Percentiles rank a stretch among this genome's conserved stretches.
Conservation (phyloP, 1,140 invertebrate genomes). For the Halictus rubicundus region DNA sequence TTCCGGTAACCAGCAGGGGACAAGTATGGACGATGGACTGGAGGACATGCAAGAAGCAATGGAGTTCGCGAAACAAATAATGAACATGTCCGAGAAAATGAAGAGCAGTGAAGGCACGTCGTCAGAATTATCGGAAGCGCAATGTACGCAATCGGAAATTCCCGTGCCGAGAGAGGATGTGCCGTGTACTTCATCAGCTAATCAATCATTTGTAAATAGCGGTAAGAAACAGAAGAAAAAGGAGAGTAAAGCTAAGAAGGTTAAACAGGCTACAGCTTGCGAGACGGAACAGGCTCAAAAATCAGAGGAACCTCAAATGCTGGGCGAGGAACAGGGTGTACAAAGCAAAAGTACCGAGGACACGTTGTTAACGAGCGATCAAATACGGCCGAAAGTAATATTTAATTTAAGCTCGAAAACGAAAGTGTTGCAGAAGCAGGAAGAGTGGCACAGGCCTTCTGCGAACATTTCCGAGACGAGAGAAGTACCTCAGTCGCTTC, state of each 20-base stretch:
- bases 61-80: conserved; percentile 74
- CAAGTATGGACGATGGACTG: conserved; percentile 68
- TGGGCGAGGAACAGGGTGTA: not conserved
- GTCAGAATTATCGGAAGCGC: not conserved
- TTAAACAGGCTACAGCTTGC: not conserved
- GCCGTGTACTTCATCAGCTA: not conserved
- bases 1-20: not conserved
- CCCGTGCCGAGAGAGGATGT: not conserved
- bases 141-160: conserved; percentile 11
- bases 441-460: conserved; percentile 61
- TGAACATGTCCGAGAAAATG: conserved; percentile 66
- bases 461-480: conserved; percentile 21
- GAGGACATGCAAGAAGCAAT: conserved; percentile 76
- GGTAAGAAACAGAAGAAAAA: conserved; percentile 13
- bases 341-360: conserved; percentile 29
- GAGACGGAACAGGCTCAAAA: conserved; percentile 1
- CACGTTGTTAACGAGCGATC: conserved; percentile 6
- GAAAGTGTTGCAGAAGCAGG: conserved; percentile 65
- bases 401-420: conserved; percentile 70
- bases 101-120: not conserved
- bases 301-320: not conserved
- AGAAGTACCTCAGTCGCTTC: conserved; percentile 3
- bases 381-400: conserved; percentile 67
- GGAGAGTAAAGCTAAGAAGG: conserved; percentile 23
- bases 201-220: not conserved